Conservation (phyloP, 1,140 invertebrate genomes). For the Formica selysi region DNA sequence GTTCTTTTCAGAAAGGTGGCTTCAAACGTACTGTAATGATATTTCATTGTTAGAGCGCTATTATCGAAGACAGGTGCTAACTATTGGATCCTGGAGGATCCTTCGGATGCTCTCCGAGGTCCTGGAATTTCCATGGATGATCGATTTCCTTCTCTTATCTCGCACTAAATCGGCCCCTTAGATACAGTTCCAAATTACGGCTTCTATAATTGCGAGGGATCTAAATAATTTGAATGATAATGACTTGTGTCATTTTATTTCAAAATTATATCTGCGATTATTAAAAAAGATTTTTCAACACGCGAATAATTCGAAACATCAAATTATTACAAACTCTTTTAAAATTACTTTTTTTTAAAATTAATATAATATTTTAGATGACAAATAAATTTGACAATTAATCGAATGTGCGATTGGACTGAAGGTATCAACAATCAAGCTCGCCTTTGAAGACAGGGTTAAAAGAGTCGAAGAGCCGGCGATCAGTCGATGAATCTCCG, state of each 20-base stretch:
- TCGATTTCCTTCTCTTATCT: slow-evolving; percentile 25
- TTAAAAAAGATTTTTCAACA: no score
- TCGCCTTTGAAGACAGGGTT: background rate
- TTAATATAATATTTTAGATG: no score
- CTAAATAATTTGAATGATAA: background rate
- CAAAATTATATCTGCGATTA: no score
- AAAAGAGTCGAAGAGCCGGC: background rate
- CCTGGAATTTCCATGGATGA: slow-evolving; percentile 34
- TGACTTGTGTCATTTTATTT: background rate
- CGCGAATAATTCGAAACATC: no score
- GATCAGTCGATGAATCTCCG: slow-evolving; percentile 21
- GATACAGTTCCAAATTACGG: background rate
- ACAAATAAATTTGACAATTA: background rate
- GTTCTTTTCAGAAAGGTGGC: background rate
- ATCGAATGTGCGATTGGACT: background rate
- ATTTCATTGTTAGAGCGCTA: slow-evolving; percentile 36
- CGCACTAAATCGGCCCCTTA: slow-evolving; percentile 27
- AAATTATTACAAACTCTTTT: no score
- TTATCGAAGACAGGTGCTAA: slow-evolving; percentile 32
- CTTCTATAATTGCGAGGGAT: background rate
- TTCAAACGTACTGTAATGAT: slow-evolving; percentile 23
- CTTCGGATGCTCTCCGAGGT: slow-evolving; percentile 28
- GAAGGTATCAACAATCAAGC: slow-evolving; percentile 14
- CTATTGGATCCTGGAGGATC: slow-evolving; percentile 37
- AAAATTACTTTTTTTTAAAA: no score